phyloP scores from a whole-genome alignment of 2,113 vertebrate genomes.

The Periophthalmus modestus region DNA sequence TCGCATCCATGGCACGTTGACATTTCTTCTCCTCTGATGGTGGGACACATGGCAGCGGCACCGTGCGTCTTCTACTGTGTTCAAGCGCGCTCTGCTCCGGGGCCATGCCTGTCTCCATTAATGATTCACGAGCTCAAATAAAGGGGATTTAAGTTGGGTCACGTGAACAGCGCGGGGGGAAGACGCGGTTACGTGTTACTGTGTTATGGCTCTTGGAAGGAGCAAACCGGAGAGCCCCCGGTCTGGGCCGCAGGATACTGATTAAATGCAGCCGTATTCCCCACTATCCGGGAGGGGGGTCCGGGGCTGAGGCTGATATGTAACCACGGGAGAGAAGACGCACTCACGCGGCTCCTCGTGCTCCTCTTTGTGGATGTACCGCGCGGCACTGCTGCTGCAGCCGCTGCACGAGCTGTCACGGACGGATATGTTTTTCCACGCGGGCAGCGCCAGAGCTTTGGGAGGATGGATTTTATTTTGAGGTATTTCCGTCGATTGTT shows the following conservation, averaged over 20 bases:
- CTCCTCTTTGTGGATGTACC: constrained; percentile 57
- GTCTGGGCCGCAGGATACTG: constrained; percentile 86
- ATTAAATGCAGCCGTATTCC: constrained; percentile 83
- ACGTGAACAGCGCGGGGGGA: constrained; percentile 83
- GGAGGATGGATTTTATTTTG: constrained; percentile 99
- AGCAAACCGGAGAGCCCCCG: constrained; percentile 77
- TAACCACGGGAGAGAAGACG: constrained; percentile 38
- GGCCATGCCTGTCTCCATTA: constrained; percentile 85
- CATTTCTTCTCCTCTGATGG: constrained; percentile 52
- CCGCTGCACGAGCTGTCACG: constrained; percentile 59
- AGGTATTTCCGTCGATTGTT: constrained; percentile 99
- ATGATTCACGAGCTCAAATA: constrained; percentile 95
- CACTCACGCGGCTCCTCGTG: constrained; percentile 38
- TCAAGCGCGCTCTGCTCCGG: constrained; percentile 66
- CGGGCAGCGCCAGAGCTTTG: constrained; percentile 66
- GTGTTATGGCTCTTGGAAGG: constrained; percentile 91
- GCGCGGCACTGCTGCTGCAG: not conserved
- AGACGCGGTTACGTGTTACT: constrained; percentile 83
- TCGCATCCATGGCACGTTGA: constrained; percentile 62
- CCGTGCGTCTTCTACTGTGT: constrained; percentile 49
- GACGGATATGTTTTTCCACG: constrained; percentile 80
- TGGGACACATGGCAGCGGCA: constrained; percentile 64
- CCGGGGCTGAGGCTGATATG: constrained; percentile 75
- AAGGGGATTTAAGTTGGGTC: constrained; percentile 96
- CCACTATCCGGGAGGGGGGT: constrained; percentile 86